These are phyloP conservation scores for Ctenodactylus gundi DNA, from an alignment of 2,113 vertebrate genomes.

Conservation along the genomic window DNA sequence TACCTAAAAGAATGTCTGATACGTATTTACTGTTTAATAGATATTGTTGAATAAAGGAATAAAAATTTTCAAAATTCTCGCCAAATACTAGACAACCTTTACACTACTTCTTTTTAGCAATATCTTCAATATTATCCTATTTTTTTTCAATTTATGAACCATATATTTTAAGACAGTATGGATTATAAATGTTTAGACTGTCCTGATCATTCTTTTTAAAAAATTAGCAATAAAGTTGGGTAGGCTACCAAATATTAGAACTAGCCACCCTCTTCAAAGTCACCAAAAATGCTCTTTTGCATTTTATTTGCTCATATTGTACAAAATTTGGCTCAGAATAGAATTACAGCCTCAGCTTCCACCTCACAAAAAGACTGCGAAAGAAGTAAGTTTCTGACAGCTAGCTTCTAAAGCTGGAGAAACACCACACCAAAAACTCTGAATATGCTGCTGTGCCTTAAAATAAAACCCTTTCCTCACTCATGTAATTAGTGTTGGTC, in stretches of 20 bases:
- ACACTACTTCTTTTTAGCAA: neutral
- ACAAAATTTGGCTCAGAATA: constrained; percentile 40
- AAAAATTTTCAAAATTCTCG: neutral
- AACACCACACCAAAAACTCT: constrained; percentile 52
- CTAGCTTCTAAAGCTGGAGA: constrained; percentile 47
- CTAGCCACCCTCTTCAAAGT: constrained; percentile 31
- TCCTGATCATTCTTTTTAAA: neutral
- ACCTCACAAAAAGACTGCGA: constrained; percentile 22
- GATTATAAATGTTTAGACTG: neutral
- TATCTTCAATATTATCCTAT: neutral
- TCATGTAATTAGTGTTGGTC: constrained; percentile 25
- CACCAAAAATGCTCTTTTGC: constrained; percentile 32
- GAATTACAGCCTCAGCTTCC: constrained; percentile 47
- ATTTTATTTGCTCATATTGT: constrained; percentile 53
- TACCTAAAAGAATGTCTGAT: neutral
- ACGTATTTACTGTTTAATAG: neutral
- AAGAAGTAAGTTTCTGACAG: constrained; percentile 47
- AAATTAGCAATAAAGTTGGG: constrained; percentile 1
- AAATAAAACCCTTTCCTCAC: constrained; percentile 45
- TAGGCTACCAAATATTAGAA: constrained; percentile 21
- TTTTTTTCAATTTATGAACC: neutral
- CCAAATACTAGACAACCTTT: neutral
- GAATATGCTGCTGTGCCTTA: constrained; percentile 33
- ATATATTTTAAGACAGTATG: neutral
- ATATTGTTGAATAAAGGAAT: neutral